Evolutionary conservation across 1,140 invertebrate species (phyloP).

Genomic region (Lordiphosa mommai): DNA sequence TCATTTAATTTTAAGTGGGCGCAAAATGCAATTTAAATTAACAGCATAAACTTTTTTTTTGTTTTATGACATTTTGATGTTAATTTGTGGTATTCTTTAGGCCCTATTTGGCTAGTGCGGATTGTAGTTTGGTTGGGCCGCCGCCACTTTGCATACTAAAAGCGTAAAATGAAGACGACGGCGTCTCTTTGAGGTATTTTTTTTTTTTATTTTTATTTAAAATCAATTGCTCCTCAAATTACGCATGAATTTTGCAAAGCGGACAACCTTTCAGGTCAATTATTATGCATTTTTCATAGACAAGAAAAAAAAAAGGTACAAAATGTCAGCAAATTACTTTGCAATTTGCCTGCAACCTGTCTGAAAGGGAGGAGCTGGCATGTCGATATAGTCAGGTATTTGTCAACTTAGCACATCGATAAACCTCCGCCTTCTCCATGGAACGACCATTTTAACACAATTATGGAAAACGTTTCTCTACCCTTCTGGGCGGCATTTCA

Average conservation of each 20-base stretch:
- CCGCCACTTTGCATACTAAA: conserved; percentile 16
- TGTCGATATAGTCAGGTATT: conserved; percentile 35
- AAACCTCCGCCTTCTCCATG: conserved; percentile 4
- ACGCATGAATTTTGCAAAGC: conserved; percentile 55
- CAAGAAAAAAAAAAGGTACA: neutral
- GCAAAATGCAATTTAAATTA: conserved; percentile 74
- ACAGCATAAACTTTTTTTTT: conserved; percentile 49
- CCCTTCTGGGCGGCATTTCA: conserved; percentile 6
- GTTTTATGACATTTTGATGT: conserved; percentile 55
- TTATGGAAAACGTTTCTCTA: conserved; percentile 59
- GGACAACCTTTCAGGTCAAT: conserved; percentile 29
- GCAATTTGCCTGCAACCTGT: conserved; percentile 6
- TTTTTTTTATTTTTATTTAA: conserved; percentile 9
- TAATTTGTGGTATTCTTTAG: no score
- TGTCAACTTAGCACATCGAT: conserved; percentile 75
- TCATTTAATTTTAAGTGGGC: conserved; percentile 74
- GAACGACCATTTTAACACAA: conserved; percentile 58
- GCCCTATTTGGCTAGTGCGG: conserved; percentile 14
- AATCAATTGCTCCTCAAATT: conserved; percentile 65
- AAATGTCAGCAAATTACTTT: conserved; percentile 27
- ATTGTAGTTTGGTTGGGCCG: conserved; percentile 18
- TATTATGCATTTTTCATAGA: conserved; percentile 70
- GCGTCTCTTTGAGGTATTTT: conserved; percentile 5
- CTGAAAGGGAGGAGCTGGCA: neutral
- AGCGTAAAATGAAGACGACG: conserved; percentile 1